Evolutionary conservation across 2,113 vertebrate genomes (phyloP).

Genomic region (Corythaeola cristata): DNA sequence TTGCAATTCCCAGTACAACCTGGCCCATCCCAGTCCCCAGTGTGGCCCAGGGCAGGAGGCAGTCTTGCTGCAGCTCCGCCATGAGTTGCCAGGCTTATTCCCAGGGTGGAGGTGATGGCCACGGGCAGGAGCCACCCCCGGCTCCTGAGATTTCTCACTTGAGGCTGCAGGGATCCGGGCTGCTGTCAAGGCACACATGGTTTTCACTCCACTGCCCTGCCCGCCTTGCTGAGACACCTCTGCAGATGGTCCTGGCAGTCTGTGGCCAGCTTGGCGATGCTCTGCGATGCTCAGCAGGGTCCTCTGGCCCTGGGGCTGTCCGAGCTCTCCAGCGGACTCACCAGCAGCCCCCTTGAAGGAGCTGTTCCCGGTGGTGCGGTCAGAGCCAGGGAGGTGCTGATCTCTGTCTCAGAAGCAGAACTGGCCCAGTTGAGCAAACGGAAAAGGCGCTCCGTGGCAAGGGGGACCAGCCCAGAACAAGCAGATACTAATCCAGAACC

Average conservation of each 20-base stretch:
- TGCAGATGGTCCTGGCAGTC: neutral
- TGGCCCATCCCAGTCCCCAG: neutral
- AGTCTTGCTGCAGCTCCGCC: neutral
- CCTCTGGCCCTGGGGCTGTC: rapidly evolving
- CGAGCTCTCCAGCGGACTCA: neutral
- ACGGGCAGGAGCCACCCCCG: rapidly evolving
- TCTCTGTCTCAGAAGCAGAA: neutral
- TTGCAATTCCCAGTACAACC: neutral
- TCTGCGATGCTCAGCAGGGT: neutral
- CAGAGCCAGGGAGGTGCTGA: neutral
- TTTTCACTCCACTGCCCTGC: neutral
- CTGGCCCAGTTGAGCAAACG: neutral
- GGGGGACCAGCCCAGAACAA: neutral
- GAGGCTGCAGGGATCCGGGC: neutral
- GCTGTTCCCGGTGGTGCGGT: rapidly evolving
- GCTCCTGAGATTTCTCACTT: neutral
- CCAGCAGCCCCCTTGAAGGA: neutral
- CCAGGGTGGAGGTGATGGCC: neutral
- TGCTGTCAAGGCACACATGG: neutral
- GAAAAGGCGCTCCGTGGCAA: neutral
- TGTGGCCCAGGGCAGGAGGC: neutral
- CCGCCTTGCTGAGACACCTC: rapidly evolving
- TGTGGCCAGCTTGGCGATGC: neutral
- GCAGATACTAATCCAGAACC: neutral
- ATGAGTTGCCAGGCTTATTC: neutral